Evolutionary conservation across 2,113 vertebrate species (phyloP).

Genomic region (Choloepus hoffmanni): DNA sequence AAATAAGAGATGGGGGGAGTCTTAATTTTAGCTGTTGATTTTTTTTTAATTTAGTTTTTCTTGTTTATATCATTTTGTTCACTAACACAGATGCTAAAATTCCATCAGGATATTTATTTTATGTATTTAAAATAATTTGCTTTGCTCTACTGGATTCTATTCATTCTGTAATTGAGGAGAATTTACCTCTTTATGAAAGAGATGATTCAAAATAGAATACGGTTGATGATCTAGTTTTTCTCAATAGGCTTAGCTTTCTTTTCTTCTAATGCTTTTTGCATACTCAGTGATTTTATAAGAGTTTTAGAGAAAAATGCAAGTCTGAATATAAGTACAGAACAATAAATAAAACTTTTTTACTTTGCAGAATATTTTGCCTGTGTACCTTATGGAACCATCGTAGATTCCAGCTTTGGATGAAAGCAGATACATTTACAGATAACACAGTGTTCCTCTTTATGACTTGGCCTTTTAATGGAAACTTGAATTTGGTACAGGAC

Average conservation of each 20-base stretch:
- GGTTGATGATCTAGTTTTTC: slow-evolving; percentile 51
- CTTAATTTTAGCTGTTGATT: slow-evolving; percentile 35
- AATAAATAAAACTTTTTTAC: slow-evolving; percentile 49
- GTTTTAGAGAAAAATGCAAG: slow-evolving; percentile 62
- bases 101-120: slow-evolving; percentile 44
- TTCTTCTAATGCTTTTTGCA: slow-evolving; percentile 20
- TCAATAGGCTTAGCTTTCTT: not conserved
- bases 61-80: slow-evolving; percentile 45
- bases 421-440: slow-evolving; percentile 47
- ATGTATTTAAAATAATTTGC: slow-evolving; percentile 53
- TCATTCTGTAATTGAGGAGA: slow-evolving; percentile 49
- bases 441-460: slow-evolving; percentile 5
- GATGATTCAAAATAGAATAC: slow-evolving; percentile 40
- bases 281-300: slow-evolving; percentile 40
- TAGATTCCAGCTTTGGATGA: slow-evolving; percentile 40
- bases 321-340: slow-evolving; percentile 23
- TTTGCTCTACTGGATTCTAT: slow-evolving; percentile 43
- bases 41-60: slow-evolving; percentile 35
- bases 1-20: not conserved
- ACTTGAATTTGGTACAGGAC: slow-evolving; percentile 31
- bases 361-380: slow-evolving; percentile 51
- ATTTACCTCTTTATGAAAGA: slow-evolving; percentile 57
- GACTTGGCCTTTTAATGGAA: slow-evolving; percentile 34
- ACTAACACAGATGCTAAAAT: not conserved
- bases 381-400: not conserved